phyloP scores from a whole-genome alignment of 2,888 invertebrate genomes.

The Xestia ashworthii region DNA sequence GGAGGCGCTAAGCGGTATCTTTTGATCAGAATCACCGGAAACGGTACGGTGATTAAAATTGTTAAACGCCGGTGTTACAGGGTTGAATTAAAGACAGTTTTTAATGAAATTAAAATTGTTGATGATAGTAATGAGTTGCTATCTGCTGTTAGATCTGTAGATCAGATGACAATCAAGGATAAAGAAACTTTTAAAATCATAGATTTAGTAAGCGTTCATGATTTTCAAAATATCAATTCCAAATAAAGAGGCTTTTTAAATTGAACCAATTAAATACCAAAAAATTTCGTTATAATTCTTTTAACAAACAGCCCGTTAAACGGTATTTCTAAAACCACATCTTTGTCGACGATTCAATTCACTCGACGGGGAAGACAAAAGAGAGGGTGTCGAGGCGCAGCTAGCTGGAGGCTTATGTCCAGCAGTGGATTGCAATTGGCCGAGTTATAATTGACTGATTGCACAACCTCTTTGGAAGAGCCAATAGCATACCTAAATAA shows the following conservation, averaged over 20 bases:
- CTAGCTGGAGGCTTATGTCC: neutral
- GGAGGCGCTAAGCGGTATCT: conserved; percentile 66
- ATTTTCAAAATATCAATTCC: neutral
- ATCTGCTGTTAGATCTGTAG: neutral
- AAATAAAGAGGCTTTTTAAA: neutral
- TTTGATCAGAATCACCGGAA: conserved; percentile 67
- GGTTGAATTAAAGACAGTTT: conserved; percentile 34
- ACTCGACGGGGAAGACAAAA: neutral
- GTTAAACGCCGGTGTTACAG: conserved; percentile 47
- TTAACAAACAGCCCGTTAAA: neutral
- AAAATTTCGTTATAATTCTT: neutral
- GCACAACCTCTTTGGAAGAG: neutral
- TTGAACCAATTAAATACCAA: neutral
- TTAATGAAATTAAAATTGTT: conserved; percentile 42
- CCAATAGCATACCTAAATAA: neutral
- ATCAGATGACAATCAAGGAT: neutral
- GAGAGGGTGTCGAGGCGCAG: neutral
- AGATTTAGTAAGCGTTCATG: neutral
- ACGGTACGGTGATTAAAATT: conserved; percentile 62
- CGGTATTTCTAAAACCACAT: neutral
- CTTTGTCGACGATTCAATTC: too few relatives aligned
- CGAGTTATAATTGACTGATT: neutral
- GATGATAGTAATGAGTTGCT: conserved; percentile 18
- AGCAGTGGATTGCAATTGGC: neutral
- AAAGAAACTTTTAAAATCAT: neutral